Base-by-base conservation (phyloP, 2,113 vertebrate species). In the Apaloderma vittatum region DNA sequence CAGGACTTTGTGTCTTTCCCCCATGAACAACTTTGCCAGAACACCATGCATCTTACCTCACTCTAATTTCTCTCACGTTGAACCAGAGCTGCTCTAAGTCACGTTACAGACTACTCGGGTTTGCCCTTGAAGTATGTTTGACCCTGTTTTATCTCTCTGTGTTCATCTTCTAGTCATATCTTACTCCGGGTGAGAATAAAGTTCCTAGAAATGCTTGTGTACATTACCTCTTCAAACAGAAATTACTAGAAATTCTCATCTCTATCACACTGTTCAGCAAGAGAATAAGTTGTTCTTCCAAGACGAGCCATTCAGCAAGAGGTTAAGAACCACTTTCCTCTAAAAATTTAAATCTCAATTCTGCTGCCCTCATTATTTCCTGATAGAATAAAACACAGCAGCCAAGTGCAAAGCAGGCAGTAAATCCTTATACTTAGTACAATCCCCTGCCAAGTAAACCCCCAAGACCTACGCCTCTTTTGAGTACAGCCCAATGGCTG, bases 361-460 rank as follows among this genome's bases (percentile, higher is more conserved):
- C 81, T 82, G 19, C 66, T 78, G 27, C 74, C 45, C 5, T 95
- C 54, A 52, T 91, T 95, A 85, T 95, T 94, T 94, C 72, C 84
- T 46, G 32, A 54, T 59, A 89, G 95, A 93, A 75, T 74, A 72
- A 85, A 86, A 57, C 21, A 63, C 0, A 77, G n/a, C 70, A 87
- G 61, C 68, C 37, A 72, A 89, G 43, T 43, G 49, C 70, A 82
- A 89, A 87, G 58, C 22, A 29, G 54, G 43, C 51, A 92, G 46
- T 91, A 95, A 94, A 86, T 70, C 62, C 59, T 63, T 67, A 27
- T 8, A 59, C 34, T 87, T 78, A 72, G 32, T 52, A 87, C 80
- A 68, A 65, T 85, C 68, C 57, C 20, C 36, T 72, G 88, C 67
- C 63, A 90, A 80, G 63, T 40, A 93, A 83, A 92, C 71, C 51